Evolutionary conservation across 1,140 invertebrate species (phyloP).

Genomic region (Prorops nasuta): DNA sequence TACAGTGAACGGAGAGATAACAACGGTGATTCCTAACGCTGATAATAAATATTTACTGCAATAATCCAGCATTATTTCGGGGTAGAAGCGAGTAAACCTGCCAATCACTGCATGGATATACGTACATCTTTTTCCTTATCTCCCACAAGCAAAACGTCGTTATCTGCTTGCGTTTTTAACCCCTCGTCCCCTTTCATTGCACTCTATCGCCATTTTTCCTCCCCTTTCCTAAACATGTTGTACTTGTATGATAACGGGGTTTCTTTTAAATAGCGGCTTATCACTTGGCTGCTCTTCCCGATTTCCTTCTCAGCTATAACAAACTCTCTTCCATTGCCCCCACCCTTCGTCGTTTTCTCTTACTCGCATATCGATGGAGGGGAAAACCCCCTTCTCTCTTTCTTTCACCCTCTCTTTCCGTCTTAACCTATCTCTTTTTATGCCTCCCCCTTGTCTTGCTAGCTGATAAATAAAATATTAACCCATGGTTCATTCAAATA

Average conservation of each 20-base stretch:
- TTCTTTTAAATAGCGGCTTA: too few relatives aligned
- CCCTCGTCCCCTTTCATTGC: neutral
- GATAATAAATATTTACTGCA: too few relatives aligned
- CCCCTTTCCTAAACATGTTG: conserved; percentile 3
- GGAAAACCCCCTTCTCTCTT: too few relatives aligned
- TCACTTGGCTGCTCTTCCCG: too few relatives aligned
- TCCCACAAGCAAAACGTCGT: conserved; percentile 5
- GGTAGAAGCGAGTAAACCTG: too few relatives aligned
- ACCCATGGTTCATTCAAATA: conserved; percentile 40
- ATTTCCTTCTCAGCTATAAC: conserved; percentile 9
- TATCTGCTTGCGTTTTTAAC: conserved; percentile 12
- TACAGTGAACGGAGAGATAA: neutral
- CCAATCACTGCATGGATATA: too few relatives aligned
- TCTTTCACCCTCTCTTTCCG: conserved; percentile 25
- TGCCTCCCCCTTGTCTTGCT: conserved; percentile 15
- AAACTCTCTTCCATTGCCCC: conserved; percentile 18
- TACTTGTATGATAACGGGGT: neutral
- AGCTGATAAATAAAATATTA: conserved; percentile 49
- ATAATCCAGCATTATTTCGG: too few relatives aligned
- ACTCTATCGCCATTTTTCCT: conserved; percentile 6
- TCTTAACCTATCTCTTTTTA: conserved; percentile 22
- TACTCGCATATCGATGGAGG: conserved; percentile 12
- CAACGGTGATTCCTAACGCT: neutral
- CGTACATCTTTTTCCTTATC: conserved; percentile 12
- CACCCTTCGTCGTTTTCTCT: conserved; percentile 11